Evolutionary conservation across 2,797 vertebrate genomes (phyloP).

Genomic region (Girardinus metallicus): DNA sequence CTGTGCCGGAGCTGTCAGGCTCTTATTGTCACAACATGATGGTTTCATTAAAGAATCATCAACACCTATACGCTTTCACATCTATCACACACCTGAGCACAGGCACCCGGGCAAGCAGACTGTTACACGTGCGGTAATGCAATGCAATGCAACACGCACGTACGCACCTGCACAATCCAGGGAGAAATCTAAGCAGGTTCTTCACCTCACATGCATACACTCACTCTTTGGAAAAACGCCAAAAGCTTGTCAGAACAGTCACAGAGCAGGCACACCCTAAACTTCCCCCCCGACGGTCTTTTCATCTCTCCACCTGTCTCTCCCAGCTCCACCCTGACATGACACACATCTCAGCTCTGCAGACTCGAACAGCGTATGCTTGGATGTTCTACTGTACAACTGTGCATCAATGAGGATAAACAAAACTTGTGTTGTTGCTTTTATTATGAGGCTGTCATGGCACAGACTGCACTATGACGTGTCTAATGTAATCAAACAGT

Average conservation of each 20-base stretch:
- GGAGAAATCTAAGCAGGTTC: conserved; percentile 57
- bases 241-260: conserved; percentile 78
- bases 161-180: conserved; percentile 53
- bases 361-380: conserved; percentile 36
- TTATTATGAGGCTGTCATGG: conserved; percentile 30
- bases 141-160: conserved; percentile 27
- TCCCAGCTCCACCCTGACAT: conserved; percentile 55
- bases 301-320: conserved; percentile 78
- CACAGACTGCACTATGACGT: conserved; percentile 17
- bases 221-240: conserved; percentile 69
- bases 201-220: conserved; percentile 14
- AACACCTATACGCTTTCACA: conserved; percentile 26
- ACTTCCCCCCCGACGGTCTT: conserved; percentile 52
- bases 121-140: not conserved
- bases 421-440: conserved; percentile 29
- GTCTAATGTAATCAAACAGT: conserved; percentile 14
- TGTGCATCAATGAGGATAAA: conserved; percentile 17
- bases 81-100: conserved; percentile 34
- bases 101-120: conserved; percentile 12
- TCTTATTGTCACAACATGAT: conserved; percentile 17
- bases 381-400: conserved; percentile 30
- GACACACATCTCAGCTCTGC: conserved; percentile 54
- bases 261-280: conserved; percentile 58
- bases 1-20: conserved; percentile 29
- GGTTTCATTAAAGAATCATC: conserved; percentile 30